Conservation (phyloP, 2,113 vertebrate species). For the Lophura nycthemera region DNA sequence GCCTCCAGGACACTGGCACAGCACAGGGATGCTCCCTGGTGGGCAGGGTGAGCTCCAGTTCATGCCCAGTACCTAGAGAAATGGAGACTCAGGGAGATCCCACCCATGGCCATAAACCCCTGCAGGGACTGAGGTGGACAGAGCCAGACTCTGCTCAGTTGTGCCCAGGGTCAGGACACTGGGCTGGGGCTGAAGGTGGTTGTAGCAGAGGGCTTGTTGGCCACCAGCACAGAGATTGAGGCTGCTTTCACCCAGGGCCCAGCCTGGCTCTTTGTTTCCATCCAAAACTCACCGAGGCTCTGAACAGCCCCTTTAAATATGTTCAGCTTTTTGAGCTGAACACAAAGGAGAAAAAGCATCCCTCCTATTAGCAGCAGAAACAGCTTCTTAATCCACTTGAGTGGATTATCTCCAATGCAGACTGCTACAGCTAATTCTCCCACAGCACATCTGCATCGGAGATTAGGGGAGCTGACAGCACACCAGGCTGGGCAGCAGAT, state of each 20-base stretch:
- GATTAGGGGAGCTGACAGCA: neutral
- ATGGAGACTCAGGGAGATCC: neutral
- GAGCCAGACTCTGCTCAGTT: neutral
- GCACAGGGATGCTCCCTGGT: neutral
- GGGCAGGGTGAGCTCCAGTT: too few relatives aligned
- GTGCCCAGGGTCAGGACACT: neutral
- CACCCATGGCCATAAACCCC: neutral
- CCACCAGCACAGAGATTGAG: fast-evolving
- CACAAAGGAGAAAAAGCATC: neutral
- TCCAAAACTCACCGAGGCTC: fast-evolving
- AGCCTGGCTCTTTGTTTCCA: too few relatives aligned
- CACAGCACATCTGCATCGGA: neutral
- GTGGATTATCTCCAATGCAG: neutral
- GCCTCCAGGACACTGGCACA: neutral
- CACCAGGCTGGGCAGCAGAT: neutral
- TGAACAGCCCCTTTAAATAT: neutral
- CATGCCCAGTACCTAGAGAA: neutral
- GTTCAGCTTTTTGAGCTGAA: neutral
- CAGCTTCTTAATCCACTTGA: neutral
- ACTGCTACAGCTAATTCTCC: neutral
- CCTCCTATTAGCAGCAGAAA: neutral
- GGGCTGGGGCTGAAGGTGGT: too few relatives aligned
- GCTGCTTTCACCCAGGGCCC: neutral
- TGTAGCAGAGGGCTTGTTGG: fast-evolving
- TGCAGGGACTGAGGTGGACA: neutral